These are phyloP conservation scores for Cyprinodon tularosa DNA, from an alignment of 2,113 vertebrate genomes.

Conservation along the genomic window DNA sequence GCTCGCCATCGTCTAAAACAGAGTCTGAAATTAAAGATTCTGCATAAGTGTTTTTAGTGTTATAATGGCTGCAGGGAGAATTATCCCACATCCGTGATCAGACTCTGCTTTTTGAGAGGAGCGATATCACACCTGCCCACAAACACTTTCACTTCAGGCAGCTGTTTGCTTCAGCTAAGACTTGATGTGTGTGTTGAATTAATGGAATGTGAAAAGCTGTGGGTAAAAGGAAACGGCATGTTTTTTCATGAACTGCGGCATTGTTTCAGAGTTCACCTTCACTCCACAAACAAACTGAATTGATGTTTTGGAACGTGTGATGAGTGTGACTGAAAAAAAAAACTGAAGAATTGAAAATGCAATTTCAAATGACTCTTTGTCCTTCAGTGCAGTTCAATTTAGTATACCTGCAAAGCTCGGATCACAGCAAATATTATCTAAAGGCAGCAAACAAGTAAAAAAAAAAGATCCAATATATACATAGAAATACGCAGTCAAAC, in stretches of 20 bases:
- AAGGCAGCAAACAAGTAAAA: too few relatives aligned
- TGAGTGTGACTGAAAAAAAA: background rate
- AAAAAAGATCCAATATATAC: too few relatives aligned
- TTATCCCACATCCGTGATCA: constrained; percentile 1
- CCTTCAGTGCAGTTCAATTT: background rate
- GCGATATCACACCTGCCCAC: background rate
- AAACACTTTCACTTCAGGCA: background rate
- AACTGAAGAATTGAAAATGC: background rate
- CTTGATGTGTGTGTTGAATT: background rate
- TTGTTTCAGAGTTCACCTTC: constrained; percentile 2
- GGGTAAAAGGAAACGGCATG: background rate
- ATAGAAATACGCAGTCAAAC: background rate
- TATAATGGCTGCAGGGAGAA: constrained; percentile 6
- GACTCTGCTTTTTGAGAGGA: background rate
- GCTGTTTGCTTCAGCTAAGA: background rate
- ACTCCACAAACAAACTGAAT: constrained; percentile 8
- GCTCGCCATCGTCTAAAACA: background rate
- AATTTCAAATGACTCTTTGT: background rate
- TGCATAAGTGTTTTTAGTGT: background rate
- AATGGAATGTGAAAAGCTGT: background rate
- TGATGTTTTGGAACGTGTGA: background rate
- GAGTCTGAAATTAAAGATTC: background rate
- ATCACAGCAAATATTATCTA: background rate
- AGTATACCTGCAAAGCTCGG: background rate
- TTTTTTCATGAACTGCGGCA: background rate